Conservation (phyloP, 1,140 invertebrate genomes). For the Trichonephila clavata region DNA sequence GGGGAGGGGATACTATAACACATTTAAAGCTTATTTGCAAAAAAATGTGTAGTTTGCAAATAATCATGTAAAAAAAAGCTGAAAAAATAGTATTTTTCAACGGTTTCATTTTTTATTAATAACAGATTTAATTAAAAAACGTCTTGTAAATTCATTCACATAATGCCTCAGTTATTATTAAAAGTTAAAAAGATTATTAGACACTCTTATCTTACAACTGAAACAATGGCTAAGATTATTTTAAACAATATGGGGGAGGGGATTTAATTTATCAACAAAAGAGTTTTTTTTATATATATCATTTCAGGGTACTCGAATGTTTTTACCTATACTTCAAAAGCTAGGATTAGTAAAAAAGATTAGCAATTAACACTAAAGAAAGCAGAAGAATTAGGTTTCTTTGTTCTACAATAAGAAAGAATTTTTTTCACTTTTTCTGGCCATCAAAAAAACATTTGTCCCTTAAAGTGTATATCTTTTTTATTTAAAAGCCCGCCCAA, state of each 20-base stretch:
- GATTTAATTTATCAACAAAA: neutral
- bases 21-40: no score
- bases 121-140: no score
- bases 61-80: neutral
- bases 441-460: neutral
- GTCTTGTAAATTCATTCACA: no score
- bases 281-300: no score
- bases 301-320: neutral
- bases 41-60: no score
- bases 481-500: neutral
- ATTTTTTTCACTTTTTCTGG: neutral
- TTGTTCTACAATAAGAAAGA: neutral
- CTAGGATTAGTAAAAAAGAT: conserved; percentile 20
- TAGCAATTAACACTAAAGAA: conserved; percentile 23
- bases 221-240: neutral
- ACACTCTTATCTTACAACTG: neutral
- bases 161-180: no score
- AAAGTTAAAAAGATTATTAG: neutral
- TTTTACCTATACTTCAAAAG: neutral
- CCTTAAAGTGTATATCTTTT: neutral
- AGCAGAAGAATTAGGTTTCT: neutral
- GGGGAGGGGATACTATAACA: no score
- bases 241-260: neutral
- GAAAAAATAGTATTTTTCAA: neutral
- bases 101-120: no score